Conservation (phyloP, 2,113 vertebrate species). For the Albula goreensis region DNA sequence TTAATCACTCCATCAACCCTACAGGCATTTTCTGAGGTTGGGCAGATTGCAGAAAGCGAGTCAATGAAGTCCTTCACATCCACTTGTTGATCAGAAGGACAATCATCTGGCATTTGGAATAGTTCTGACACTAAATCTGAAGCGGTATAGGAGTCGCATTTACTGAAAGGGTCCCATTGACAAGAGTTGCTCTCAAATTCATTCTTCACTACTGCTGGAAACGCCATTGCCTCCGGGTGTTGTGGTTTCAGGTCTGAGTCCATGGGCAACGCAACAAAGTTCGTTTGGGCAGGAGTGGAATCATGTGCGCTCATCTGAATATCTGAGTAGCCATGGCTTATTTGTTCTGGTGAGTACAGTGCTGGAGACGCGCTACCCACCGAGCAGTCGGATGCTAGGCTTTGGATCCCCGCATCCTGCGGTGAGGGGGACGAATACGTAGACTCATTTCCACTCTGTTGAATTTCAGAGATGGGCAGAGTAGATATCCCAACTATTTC, state of each 20-base stretch:
- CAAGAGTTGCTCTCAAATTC: constrained; percentile 82
- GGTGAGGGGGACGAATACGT: constrained; percentile 60
- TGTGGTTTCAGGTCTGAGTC: constrained; percentile 67
- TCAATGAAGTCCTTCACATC: constrained; percentile 78
- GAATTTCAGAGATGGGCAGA: constrained; percentile 77
- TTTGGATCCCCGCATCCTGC: constrained; percentile 62
- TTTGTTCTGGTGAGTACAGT: constrained; percentile 68
- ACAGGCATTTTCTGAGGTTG: constrained; percentile 71
- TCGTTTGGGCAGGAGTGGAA: constrained; percentile 58
- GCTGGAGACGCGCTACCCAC: constrained; percentile 44
- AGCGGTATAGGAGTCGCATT: constrained; percentile 72
- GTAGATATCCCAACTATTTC: constrained; percentile 93
- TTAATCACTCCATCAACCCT: constrained; percentile 74
- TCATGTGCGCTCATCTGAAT: constrained; percentile 66
- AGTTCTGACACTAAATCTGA: constrained; percentile 72
- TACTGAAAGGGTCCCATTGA: constrained; percentile 81
- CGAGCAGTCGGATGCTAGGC: constrained; percentile 67
- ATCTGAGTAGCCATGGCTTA: constrained; percentile 64
- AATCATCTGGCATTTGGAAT: constrained; percentile 72
- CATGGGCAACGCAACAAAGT: constrained; percentile 72
- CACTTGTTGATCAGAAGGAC: constrained; percentile 73
- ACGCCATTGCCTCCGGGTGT: constrained; percentile 81
- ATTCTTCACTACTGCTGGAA: constrained; percentile 80
- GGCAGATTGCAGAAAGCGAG: constrained; percentile 69
- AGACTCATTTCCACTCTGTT: constrained; percentile 69